These are phyloP conservation scores for Drosophila watanabei DNA, from an alignment of 1,140 invertebrate genomes.

Conservation along the genomic window DNA sequence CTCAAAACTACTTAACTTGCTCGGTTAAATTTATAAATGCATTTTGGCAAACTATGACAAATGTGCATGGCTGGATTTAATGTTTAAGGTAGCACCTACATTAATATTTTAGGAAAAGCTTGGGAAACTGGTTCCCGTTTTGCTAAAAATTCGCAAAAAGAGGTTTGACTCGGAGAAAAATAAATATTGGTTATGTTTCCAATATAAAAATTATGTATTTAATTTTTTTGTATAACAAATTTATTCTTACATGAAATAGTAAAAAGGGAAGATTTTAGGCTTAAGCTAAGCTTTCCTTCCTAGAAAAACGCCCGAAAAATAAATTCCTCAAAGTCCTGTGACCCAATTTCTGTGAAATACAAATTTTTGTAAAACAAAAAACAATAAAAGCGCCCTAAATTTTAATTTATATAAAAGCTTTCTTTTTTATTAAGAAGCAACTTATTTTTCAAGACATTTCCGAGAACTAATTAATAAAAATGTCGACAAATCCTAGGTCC, in stretches of 20 bases:
- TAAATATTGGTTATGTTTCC: too few species aligned
- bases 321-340: neutral
- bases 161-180: too few species aligned
- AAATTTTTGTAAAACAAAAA: too few species aligned
- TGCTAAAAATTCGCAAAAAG: neutral
- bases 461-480: conserved; percentile 30
- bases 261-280: too few species aligned
- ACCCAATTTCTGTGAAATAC: neutral
- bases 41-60: conserved; percentile 29
- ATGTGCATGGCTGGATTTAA: conserved; percentile 1
- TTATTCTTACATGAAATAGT: too few species aligned
- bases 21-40: conserved; percentile 28
- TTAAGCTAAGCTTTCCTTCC: neutral
- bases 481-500: neutral
- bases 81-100: too few species aligned
- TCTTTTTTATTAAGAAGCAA: too few species aligned
- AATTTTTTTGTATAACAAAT: too few species aligned
- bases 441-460: neutral
- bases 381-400: neutral
- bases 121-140: neutral
- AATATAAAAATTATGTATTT: too few species aligned
- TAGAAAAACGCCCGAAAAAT: neutral
- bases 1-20: conserved; percentile 34
- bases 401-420: conserved; percentile 1
- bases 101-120: neutral